Evolutionary conservation across 2,113 vertebrate genomes (phyloP).

Genomic region (Hepsetus odoe): DNA sequence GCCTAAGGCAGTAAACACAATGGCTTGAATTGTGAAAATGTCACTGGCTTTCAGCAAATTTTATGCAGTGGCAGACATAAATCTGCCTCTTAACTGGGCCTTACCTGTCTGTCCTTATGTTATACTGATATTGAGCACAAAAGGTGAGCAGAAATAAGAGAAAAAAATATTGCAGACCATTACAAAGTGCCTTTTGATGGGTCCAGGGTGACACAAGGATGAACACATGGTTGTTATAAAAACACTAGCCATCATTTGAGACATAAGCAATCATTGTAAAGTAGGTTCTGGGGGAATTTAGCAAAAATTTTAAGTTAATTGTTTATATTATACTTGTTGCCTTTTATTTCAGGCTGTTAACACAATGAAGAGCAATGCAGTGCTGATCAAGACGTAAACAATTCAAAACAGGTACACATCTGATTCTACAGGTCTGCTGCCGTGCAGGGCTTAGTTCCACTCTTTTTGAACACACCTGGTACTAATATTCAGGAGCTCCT

Average conservation of each 20-base stretch:
- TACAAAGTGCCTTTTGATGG: background rate
- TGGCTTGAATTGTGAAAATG: background rate
- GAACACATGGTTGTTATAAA: background rate
- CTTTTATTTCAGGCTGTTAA: no score
- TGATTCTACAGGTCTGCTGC: no score
- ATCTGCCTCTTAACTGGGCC: background rate
- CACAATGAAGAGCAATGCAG: no score
- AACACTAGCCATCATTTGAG: background rate
- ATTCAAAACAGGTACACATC: no score
- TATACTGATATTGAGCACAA: background rate
- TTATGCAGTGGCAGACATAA: background rate
- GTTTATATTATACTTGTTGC: no score
- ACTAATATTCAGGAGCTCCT: background rate
- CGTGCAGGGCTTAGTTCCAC: background rate
- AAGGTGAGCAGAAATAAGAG: background rate
- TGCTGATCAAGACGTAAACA: no score
- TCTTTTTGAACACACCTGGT: background rate
- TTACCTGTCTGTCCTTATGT: background rate
- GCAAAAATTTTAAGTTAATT: no score
- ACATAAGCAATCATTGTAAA: background rate
- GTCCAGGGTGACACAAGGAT: background rate
- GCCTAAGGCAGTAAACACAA: background rate
- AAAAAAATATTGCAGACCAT: background rate
- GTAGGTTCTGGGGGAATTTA: background rate
- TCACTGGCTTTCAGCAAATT: background rate